Evolutionary conservation across 2,113 vertebrate genomes (phyloP).

Genomic region (Atractosteus spatula): DNA sequence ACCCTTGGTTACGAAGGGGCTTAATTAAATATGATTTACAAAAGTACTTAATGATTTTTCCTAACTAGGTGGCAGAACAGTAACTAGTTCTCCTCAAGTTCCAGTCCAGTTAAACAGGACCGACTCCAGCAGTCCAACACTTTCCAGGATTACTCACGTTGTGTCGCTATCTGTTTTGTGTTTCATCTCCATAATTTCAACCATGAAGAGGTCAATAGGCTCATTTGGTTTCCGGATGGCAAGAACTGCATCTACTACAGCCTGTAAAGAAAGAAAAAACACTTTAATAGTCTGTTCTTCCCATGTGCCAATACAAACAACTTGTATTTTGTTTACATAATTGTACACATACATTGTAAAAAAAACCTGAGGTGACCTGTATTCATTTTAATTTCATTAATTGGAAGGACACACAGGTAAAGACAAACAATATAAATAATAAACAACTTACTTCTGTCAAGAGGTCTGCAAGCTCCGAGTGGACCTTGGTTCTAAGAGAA

Average conservation of each 20-base stretch:
- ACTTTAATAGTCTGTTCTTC: not conserved
- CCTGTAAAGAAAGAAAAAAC: slow-evolving; percentile 58
- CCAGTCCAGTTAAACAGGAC: too few species aligned
- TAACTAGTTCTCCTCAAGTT: too few species aligned
- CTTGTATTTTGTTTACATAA: too few species aligned
- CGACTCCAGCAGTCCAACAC: too few species aligned
- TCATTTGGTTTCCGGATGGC: slow-evolving; percentile 81
- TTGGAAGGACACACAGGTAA: not conserved
- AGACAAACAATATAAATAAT: not conserved
- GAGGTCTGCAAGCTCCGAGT: slow-evolving; percentile 85
- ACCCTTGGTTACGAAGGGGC: too few species aligned
- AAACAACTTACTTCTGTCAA: slow-evolving; percentile 79
- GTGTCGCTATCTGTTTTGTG: slow-evolving; percentile 96
- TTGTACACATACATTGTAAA: too few species aligned
- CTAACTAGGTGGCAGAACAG: too few species aligned
- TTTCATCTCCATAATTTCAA: slow-evolving; percentile 99
- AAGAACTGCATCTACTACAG: slow-evolving; percentile 90
- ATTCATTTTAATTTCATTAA: too few species aligned
- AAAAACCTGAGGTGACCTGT: too few species aligned
- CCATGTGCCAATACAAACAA: too few species aligned
- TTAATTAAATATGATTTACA: too few species aligned
- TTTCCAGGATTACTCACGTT: slow-evolving; percentile 66
- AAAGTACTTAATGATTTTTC: too few species aligned
- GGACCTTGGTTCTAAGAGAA: slow-evolving; percentile 93
- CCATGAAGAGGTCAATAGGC: slow-evolving; percentile 92